Evolutionary conservation across 2,888 invertebrate genomes (phyloP).

Genomic region (Eupithecia dodoneata): DNA sequence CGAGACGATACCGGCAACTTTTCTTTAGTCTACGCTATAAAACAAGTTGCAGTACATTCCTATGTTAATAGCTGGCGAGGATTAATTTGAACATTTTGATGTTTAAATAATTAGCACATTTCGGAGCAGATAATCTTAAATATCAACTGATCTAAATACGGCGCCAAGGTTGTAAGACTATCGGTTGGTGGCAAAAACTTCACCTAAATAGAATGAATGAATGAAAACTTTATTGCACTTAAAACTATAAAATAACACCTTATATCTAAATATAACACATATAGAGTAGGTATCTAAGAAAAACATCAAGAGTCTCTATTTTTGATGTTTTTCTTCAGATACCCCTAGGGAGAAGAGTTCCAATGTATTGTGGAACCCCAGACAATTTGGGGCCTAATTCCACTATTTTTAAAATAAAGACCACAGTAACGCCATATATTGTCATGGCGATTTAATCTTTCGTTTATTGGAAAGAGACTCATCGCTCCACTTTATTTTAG

Average conservation of each 20-base stretch:
- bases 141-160: constrained; percentile 11
- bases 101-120: constrained; percentile 8
- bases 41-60: constrained; percentile 23
- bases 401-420: too few species aligned
- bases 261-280: too few species aligned
- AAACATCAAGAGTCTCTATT: neutral
- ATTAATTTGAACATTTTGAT: constrained; percentile 12
- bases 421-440: too few species aligned
- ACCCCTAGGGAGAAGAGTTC: neutral
- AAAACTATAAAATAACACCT: too few species aligned
- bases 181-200: neutral
- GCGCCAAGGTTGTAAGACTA: constrained; percentile 8
- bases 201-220: neutral
- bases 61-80: constrained; percentile 23
- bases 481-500: neutral
- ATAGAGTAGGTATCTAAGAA: neutral
- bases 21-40: constrained; percentile 39
- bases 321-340: neutral
- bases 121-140: constrained; percentile 10
- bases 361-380: neutral
- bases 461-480: neutral
- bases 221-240: too few species aligned
- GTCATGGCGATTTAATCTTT: too few species aligned
- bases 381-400: neutral
- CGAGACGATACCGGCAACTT: constrained; percentile 45